Evolutionary conservation across 2,797 vertebrate genomes (phyloP).

Genomic region (Graptemys geographica): DNA sequence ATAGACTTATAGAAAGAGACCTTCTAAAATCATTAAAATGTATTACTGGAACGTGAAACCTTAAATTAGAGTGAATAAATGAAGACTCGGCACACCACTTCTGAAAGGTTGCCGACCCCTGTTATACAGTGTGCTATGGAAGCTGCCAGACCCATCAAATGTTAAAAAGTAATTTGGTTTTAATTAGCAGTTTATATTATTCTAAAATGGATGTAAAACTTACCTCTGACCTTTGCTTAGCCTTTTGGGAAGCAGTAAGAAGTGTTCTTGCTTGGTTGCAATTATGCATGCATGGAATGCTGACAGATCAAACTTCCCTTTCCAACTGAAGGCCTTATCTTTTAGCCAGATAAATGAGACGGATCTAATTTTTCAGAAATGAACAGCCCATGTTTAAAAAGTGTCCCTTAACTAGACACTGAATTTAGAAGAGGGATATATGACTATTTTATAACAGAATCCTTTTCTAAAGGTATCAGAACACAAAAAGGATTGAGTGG

Average conservation of each 20-base stretch:
- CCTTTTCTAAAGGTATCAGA: too few relatives aligned
- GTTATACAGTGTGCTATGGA: not conserved
- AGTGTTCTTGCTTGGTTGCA: constrained; percentile 14
- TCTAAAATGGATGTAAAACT: not conserved
- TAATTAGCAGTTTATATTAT: not conserved
- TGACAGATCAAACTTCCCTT: constrained; percentile 1
- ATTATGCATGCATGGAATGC: constrained; percentile 9
- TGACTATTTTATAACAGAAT: too few relatives aligned
- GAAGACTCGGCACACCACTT: too few relatives aligned
- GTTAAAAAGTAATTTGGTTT: not conserved
- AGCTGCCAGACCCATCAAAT: not conserved
- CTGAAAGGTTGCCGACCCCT: too few relatives aligned
- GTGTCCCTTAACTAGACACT: not conserved
- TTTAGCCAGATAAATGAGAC: not conserved
- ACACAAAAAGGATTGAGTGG: not conserved
- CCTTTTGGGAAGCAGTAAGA: not conserved
- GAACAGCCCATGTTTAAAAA: not conserved
- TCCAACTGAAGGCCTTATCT: constrained; percentile 25
- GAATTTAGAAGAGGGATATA: not conserved
- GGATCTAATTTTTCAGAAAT: not conserved
- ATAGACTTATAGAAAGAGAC: too few relatives aligned
- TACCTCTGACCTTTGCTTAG: not conserved
- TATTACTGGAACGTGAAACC: too few relatives aligned
- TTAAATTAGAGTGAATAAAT: too few relatives aligned
- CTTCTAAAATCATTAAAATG: too few relatives aligned